Percentiles rank a stretch among this genome's conserved stretches.
These are phyloP conservation scores for Acrocephalus kingi DNA, from an alignment of 2,113 vertebrate genomes.

Conservation along the genomic window DNA sequence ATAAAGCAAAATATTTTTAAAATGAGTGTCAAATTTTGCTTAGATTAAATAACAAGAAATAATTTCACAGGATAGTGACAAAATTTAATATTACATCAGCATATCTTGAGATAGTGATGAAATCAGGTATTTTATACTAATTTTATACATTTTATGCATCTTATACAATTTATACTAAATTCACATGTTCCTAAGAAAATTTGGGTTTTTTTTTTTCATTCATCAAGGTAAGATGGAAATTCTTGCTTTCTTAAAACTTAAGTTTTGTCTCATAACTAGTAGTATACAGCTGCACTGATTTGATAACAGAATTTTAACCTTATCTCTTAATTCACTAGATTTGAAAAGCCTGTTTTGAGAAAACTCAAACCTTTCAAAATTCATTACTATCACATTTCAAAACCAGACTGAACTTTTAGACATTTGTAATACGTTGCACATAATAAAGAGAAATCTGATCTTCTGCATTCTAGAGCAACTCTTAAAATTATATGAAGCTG, in stretches of 20 bases:
- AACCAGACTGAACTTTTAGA: not conserved
- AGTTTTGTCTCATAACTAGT: not conserved
- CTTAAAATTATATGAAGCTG: not conserved
- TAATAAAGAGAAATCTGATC: not conserved
- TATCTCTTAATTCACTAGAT: not conserved
- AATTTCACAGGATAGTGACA: not conserved
- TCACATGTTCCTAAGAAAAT: not conserved
- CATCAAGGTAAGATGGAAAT: not conserved
- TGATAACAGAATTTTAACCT: not conserved
- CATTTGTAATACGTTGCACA: not conserved
- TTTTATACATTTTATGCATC: not conserved
- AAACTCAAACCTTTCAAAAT: not conserved
- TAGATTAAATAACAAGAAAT: not conserved
- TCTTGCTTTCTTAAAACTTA: not conserved
- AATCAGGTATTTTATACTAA: not conserved
- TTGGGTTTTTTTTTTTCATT: not conserved
- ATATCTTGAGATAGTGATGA: not conserved
- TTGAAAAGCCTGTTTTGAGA: not conserved
- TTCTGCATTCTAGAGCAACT: not conserved
- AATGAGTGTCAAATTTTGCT: not conserved
- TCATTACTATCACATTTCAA: not conserved
- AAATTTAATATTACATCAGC: not conserved
- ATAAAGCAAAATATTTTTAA: not conserved
- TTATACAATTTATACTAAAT: not conserved
- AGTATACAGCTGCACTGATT: not conserved